Conservation (phyloP, 2,888 invertebrate species). For the Eristalis arbustorum region DNA sequence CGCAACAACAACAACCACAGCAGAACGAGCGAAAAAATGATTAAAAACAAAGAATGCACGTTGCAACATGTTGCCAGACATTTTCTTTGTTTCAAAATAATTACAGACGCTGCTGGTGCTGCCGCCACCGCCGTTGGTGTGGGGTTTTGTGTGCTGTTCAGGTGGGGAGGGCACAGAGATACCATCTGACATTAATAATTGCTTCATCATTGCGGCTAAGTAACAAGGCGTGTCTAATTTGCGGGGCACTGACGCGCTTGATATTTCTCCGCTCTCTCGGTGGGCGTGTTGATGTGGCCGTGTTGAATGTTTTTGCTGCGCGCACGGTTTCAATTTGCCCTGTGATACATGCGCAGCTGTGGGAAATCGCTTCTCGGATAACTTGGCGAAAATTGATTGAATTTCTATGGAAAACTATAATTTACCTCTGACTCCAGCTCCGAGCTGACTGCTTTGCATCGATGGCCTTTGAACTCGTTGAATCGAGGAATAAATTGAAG, state of each 20-base stretch:
- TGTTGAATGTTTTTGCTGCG: constrained; percentile 25
- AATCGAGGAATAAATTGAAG: not conserved
- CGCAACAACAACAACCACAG: too few relatives aligned
- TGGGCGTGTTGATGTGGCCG: constrained; percentile 9
- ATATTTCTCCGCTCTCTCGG: constrained; percentile 22
- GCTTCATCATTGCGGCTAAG: constrained; percentile 65
- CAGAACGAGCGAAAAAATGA: constrained; percentile 1
- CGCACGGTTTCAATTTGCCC: constrained; percentile 33
- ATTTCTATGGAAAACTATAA: constrained; percentile 46
- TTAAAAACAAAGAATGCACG: constrained; percentile 10
- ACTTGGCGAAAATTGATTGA: constrained; percentile 56
- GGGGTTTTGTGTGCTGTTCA: not conserved
- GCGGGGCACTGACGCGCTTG: constrained; percentile 33
- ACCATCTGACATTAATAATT: constrained; percentile 64
- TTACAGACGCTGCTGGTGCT: constrained; percentile 3
- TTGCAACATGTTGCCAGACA: constrained; percentile 52
- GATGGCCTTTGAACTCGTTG: constrained; percentile 31
- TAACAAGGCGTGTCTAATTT: constrained; percentile 62
- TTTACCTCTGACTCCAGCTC: not conserved
- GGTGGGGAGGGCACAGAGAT: constrained; percentile 30
- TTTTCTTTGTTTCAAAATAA: constrained; percentile 27
- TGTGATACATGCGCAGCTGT: constrained; percentile 9
- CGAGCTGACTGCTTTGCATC: not conserved
- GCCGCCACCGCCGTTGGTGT: not conserved
- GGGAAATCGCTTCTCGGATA: constrained; percentile 31